phyloP scores from a whole-genome alignment of 1,140 invertebrate genomes.

The Armadillidium nasatum region DNA sequence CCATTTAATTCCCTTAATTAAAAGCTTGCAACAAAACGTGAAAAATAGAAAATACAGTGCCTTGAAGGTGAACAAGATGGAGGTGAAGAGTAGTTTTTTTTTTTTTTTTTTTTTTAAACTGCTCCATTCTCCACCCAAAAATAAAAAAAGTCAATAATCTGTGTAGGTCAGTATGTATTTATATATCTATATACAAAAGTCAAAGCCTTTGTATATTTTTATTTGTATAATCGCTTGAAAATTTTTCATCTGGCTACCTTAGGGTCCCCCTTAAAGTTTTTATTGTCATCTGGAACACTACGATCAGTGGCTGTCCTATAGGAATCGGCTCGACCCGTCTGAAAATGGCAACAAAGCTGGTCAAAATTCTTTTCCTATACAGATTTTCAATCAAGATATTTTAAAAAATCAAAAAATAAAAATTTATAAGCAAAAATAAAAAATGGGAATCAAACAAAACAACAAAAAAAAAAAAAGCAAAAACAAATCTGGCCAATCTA shows the following conservation, averaged over 20 bases:
- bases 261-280: conserved; percentile 82
- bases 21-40: too few species aligned
- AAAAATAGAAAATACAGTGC: too few species aligned
- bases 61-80: too few species aligned
- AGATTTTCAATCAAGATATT: background rate
- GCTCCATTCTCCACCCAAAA: too few species aligned
- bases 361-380: background rate
- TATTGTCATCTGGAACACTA: conserved; percentile 84
- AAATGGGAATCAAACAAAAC: background rate
- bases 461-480: background rate
- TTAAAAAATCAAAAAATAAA: background rate
- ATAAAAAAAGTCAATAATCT: too few species aligned
- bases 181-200: background rate
- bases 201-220: background rate
- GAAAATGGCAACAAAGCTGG: conserved; percentile 52
- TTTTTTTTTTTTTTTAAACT: too few species aligned
- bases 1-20: too few species aligned
- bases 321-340: conserved; percentile 88
- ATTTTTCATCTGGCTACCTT: conserved; percentile 60
- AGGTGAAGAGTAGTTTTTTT: too few species aligned
- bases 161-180: too few species aligned
- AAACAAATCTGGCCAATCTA: background rate
- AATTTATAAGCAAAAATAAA: background rate
- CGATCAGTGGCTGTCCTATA: conserved; percentile 87
- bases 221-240: too few species aligned